A percentile compares a stretch with the other conserved stretches of the same genome.
Evolutionary conservation across 1,140 invertebrate genomes (phyloP).

Genomic region (Drosophila azteca): DNA sequence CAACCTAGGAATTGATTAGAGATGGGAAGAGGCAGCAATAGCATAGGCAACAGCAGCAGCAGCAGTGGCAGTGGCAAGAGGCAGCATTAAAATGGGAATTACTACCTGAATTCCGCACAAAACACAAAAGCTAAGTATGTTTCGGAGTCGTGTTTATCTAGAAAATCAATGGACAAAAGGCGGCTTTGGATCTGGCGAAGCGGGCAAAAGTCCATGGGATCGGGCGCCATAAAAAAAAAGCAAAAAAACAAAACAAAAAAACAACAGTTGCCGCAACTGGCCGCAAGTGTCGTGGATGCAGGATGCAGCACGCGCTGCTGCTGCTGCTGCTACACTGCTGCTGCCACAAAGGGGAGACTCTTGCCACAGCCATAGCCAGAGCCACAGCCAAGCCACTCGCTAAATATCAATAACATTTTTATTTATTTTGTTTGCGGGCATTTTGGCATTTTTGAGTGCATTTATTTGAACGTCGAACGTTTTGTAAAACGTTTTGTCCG

Average conservation of each 20-base stretch:
- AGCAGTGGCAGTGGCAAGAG: constrained; percentile 11
- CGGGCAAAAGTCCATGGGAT: constrained; percentile 20
- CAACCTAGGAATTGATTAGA: constrained; percentile 8
- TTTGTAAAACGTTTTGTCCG: constrained; percentile 76
- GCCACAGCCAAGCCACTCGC: constrained; percentile 39
- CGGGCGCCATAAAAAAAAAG: constrained; percentile 60
- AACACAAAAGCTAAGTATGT: constrained; percentile 16
- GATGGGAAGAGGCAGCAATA: background rate
- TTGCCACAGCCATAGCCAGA: constrained; percentile 1
- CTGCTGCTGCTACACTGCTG: background rate
- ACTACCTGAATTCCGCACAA: constrained; percentile 78
- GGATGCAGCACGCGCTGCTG: constrained; percentile 64
- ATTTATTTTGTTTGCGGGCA: constrained; percentile 81
- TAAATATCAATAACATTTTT: constrained; percentile 82
- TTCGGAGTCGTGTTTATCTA: constrained; percentile 61
- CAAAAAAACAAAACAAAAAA: background rate
- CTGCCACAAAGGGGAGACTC: background rate
- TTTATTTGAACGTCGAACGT: constrained; percentile 80
- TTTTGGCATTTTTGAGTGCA: constrained; percentile 82
- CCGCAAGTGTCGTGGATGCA: constrained; percentile 58
- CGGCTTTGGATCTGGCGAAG: constrained; percentile 1
- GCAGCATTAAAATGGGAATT: constrained; percentile 71
- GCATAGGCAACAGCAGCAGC: too few species aligned
- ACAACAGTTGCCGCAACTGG: constrained; percentile 43
- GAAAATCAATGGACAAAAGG: constrained; percentile 74